Percentiles rank a stretch among this genome's conserved stretches.
phyloP scores from a whole-genome alignment of 2,888 invertebrate species.

The Nemotelus nigrinus region DNA sequence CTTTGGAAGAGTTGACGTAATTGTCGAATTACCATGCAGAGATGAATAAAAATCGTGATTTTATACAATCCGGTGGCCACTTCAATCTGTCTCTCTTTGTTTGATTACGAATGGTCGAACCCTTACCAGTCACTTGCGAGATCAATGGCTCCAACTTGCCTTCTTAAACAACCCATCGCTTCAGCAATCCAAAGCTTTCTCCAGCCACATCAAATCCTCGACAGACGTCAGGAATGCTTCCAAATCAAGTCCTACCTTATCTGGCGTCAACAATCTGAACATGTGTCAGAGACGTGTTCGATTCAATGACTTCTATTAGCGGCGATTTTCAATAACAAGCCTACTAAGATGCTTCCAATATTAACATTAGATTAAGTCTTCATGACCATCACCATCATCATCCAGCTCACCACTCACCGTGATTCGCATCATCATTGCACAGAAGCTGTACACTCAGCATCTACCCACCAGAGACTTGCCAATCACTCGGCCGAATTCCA shows the following conservation, averaged over 20 bases:
- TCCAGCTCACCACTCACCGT: neutral
- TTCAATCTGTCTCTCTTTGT: no score
- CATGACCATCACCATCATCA: conserved; percentile 5
- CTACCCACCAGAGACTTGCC: neutral
- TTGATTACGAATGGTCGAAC: neutral
- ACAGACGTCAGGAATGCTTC: no score
- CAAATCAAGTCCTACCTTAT: no score
- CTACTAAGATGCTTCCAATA: neutral
- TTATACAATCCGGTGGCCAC: no score
- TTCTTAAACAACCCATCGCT: no score
- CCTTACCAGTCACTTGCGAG: neutral
- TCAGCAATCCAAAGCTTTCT: no score
- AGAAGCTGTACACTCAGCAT: neutral
- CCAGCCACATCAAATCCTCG: no score
- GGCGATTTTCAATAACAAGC: neutral
- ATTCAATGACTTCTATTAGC: neutral
- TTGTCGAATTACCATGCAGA: no score
- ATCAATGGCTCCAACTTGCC: neutral
- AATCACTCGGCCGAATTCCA: neutral
- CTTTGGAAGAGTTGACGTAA: no score
- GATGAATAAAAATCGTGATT: no score
- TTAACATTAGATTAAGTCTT: neutral
- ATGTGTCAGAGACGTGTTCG: no score
- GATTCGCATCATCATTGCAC: neutral
- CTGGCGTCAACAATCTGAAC: no score